phyloP scores from a whole-genome alignment of 2,888 invertebrate genomes.

The Eurytoma californica region DNA sequence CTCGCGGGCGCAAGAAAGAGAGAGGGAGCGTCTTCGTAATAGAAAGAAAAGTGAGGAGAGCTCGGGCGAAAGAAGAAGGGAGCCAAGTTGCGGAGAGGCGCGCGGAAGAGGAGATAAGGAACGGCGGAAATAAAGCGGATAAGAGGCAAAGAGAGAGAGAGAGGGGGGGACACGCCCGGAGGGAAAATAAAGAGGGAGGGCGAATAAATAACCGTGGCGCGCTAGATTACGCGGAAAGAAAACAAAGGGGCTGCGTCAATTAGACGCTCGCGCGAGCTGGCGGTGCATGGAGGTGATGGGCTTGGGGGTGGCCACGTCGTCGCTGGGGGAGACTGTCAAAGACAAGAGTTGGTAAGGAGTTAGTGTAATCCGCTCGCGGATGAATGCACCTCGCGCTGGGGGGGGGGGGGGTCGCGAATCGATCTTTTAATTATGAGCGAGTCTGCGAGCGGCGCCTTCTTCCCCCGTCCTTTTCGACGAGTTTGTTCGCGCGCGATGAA shows the following conservation, averaged over 20 bases:
- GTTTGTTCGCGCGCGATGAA: background rate
- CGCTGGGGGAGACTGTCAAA: slow-evolving; percentile 29
- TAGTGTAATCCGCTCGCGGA: slow-evolving; percentile 62
- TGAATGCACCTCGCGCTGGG: slow-evolving; percentile 57
- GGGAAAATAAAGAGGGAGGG: slow-evolving; percentile 32
- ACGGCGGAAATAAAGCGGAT: slow-evolving; percentile 51
- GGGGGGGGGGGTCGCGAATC: no score
- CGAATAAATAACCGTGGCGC: slow-evolving; percentile 45
- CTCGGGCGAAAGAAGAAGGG: slow-evolving; percentile 10
- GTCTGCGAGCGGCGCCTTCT: slow-evolving; percentile 52
- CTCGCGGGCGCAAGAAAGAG: background rate
- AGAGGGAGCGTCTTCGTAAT: slow-evolving; percentile 26
- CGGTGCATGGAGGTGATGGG: background rate
- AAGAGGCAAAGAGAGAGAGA: slow-evolving; percentile 24
- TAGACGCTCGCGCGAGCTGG: slow-evolving; percentile 27
- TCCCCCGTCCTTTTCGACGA: background rate
- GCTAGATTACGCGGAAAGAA: slow-evolving; percentile 49
- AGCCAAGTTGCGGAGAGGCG: slow-evolving; percentile 7
- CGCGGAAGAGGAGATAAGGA: slow-evolving; percentile 41
- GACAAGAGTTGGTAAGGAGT: slow-evolving; percentile 60
- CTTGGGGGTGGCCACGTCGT: background rate
- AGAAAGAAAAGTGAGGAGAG: slow-evolving; percentile 46
- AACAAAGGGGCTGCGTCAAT: slow-evolving; percentile 45
- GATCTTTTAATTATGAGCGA: slow-evolving; percentile 63
- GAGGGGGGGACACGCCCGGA: slow-evolving; percentile 7